Percentiles rank a stretch among this genome's conserved stretches.
These are phyloP conservation scores for Apocrypta bakeri DNA, from an alignment of 1,140 invertebrate genomes.

Conservation along the genomic window DNA sequence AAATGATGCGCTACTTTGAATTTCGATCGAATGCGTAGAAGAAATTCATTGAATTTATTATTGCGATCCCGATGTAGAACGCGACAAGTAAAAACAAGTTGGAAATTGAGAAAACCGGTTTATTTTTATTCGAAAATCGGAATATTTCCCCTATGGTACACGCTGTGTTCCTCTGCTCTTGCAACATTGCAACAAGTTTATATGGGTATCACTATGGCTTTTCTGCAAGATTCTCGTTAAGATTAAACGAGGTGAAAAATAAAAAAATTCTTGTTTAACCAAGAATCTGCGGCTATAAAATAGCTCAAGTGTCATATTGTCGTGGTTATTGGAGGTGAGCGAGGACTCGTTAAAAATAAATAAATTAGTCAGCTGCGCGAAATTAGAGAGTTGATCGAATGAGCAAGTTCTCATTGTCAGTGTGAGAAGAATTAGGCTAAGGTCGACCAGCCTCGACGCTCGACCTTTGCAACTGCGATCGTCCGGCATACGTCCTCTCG, in stretches of 20 bases:
- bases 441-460: constrained; percentile 2
- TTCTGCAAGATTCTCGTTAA: background rate
- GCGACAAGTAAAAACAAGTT: background rate
- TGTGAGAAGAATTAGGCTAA: constrained; percentile 17
- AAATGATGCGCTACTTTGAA: too few species aligned
- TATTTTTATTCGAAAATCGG: background rate
- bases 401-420: background rate
- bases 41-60: background rate
- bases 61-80: background rate
- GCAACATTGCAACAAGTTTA: background rate
- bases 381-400: too few species aligned
- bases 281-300: too few species aligned
- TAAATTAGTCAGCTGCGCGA: too few species aligned
- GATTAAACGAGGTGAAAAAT: background rate
- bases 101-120: background rate
- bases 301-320: too few species aligned
- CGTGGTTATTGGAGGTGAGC: too few species aligned
- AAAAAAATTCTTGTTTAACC: too few species aligned
- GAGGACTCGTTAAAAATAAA: too few species aligned
- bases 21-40: background rate
- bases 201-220: background rate
- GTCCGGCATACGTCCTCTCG: background rate
- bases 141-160: background rate
- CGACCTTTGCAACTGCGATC: constrained; percentile 1
- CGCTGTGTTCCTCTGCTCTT: background rate